Base-by-base conservation (phyloP, 2,888 invertebrate species). In the Drosophila borborema region DNA sequence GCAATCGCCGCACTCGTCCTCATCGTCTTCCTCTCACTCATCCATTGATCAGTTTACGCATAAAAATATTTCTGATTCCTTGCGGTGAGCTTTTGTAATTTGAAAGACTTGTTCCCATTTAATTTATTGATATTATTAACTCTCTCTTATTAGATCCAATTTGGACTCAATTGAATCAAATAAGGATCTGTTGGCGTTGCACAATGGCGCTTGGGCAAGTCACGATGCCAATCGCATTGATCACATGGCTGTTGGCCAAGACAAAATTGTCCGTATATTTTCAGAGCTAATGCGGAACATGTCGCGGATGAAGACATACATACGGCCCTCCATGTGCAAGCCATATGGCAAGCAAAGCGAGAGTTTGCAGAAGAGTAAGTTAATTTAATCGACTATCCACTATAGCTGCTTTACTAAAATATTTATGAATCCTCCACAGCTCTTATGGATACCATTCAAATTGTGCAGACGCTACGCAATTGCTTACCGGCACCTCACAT, bases 321-420 rank as follows among this genome's bases (percentile, higher is more conserved):
- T 97, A 84, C 95, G 97, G 66, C 97, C 97, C 73, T 96, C 97
- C 70, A 97, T 97, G 97, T 97, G 97, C 70, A 97, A 97, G 93
- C 97, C 97, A 28, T 97, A 97, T 92, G 97, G 97, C 79, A 97
- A 97, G 92, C 97, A 97, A 93, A 97, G 97, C 76, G 97, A 97
- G 94, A 96, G 97, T 91, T 94, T 97, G 86, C 97, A 97, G 93
- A 97, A 97, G 94, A 97, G 97, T 97, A 94, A 94, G 94, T 92
- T 16, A 2, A 34, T 31, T 40, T 3, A 4, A 2, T 41, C 8
- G 16, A 28, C 1, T 16, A 34, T 31, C 16, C 14, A 8, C 14
- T 46, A 14, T 34, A 48, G 34, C 23, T 31, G 4, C 7, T 46
- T 3, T 53, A n/a, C 10, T 58, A 8, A 23, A 8, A 7, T 40